Percentiles rank a stretch among this genome's conserved stretches.
Conservation (phyloP, 2,113 vertebrate species). For the Ctenomys sociabilis region DNA sequence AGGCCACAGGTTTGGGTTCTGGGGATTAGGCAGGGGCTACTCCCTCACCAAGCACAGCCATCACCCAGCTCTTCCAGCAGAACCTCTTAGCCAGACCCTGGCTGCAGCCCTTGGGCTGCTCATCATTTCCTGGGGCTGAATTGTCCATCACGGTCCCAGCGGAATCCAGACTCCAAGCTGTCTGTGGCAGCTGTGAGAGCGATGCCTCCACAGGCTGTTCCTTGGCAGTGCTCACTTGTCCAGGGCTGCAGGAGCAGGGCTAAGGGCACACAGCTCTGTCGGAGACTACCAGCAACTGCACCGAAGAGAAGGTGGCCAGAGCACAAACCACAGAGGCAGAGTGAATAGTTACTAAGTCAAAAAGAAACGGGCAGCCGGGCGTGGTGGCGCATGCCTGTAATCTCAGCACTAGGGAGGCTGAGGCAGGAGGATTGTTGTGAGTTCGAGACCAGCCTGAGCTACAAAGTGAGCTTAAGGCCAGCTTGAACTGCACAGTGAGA, state of each 20-base stretch:
- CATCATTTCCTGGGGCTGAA: not conserved
- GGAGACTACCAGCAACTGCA: conserved; percentile 70
- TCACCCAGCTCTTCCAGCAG: not conserved
- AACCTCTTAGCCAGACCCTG: not conserved
- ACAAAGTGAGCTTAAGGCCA: no score
- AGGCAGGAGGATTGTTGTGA: no score
- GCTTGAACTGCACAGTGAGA: no score
- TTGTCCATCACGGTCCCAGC: not conserved
- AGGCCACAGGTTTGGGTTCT: not conserved
- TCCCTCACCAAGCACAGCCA: not conserved
- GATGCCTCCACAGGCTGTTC: not conserved
- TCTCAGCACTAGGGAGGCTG: no score
- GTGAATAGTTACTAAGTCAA: not conserved
- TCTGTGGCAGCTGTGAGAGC: fast-evolving
- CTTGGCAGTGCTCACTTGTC: not conserved
- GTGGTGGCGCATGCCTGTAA: no score
- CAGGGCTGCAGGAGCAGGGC: conserved; percentile 39
- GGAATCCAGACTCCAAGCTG: not conserved
- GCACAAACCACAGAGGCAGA: not conserved
- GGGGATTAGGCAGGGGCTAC: not conserved
- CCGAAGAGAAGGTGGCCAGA: not conserved
- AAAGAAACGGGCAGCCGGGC: no score
- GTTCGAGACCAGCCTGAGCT: no score
- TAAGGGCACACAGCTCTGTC: conserved; percentile 80
- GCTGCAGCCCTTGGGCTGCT: not conserved